Conservation (phyloP, 2,888 invertebrate genomes). For the Oxycera nigricornis region DNA sequence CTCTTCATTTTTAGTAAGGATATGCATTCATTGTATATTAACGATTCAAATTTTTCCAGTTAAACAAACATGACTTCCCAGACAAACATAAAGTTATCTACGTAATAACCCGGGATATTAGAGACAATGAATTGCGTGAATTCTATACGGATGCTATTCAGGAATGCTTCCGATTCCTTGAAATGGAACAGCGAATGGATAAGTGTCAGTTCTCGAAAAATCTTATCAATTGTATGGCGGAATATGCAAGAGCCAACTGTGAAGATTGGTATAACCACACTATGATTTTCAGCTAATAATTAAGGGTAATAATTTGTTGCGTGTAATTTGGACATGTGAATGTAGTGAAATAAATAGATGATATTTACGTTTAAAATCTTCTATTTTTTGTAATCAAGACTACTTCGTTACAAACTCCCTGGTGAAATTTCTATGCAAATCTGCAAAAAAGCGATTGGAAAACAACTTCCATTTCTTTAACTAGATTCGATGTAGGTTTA, state of each 20-base stretch:
- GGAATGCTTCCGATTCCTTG: slow-evolving; percentile 73
- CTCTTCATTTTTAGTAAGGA: neutral
- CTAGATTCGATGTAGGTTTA: too few relatives aligned
- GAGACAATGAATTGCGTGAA: slow-evolving; percentile 70
- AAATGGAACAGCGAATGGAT: slow-evolving; percentile 65
- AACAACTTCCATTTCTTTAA: too few relatives aligned
- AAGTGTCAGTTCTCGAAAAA: slow-evolving; percentile 73
- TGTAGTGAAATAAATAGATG: too few relatives aligned
- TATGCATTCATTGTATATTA: neutral
- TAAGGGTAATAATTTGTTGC: too few relatives aligned
- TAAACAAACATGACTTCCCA: slow-evolving; percentile 63
- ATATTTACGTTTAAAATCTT: too few relatives aligned
- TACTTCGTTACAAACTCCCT: too few relatives aligned
- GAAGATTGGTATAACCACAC: slow-evolving; percentile 74
- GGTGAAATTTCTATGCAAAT: too few relatives aligned
- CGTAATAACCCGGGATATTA: slow-evolving; percentile 68
- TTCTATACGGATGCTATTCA: slow-evolving; percentile 75
- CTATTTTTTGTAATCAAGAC: too few relatives aligned
- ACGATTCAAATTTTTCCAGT: slow-evolving; percentile 51
- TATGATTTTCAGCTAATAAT: slow-evolving; percentile 24
- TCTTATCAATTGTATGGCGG: slow-evolving; percentile 71
- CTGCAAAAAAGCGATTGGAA: too few relatives aligned
- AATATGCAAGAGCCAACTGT: slow-evolving; percentile 75
- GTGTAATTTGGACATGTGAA: too few relatives aligned
- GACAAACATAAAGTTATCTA: slow-evolving; percentile 70